phyloP scores from a whole-genome alignment of 2,113 vertebrate genomes.

The Nesogale talazaci region DNA sequence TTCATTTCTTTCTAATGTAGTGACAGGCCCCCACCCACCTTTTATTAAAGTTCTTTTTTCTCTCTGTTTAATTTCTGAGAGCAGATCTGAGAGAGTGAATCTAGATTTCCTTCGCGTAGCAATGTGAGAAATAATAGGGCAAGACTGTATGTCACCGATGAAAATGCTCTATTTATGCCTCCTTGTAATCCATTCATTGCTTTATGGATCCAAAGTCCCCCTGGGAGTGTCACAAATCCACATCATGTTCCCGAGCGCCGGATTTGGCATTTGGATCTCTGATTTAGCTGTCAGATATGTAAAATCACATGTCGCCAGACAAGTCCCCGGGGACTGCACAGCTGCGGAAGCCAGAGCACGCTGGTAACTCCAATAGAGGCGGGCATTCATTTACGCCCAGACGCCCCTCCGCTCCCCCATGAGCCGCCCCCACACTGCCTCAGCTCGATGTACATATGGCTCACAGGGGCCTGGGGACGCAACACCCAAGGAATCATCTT shows the following conservation, averaged over 20 bases:
- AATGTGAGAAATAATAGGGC: conserved; percentile 83
- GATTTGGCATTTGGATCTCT: conserved; percentile 85
- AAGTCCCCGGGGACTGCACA: conserved; percentile 81
- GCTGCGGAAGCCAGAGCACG: conserved; percentile 81
- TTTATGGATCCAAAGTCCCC: conserved; percentile 87
- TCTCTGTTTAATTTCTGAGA: conserved; percentile 70
- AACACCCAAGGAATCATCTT: neutral
- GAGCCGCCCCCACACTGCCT: conserved; percentile 15
- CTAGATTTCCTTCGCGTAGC: conserved; percentile 82
- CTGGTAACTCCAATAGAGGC: conserved; percentile 79
- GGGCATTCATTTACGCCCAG: conserved; percentile 70
- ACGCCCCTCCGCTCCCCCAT: conserved; percentile 64
- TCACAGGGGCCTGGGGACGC: neutral
- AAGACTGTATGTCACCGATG: conserved; percentile 86
- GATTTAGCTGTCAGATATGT: conserved; percentile 87
- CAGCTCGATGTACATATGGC: conserved; percentile 37
- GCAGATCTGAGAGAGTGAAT: conserved; percentile 75
- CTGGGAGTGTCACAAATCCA: conserved; percentile 86
- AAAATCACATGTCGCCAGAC: conserved; percentile 84
- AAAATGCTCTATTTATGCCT: conserved; percentile 86
- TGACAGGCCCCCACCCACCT: neutral
- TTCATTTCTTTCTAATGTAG: conserved; percentile 15
- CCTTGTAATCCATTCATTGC: conserved; percentile 86
- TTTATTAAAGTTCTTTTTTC: neutral
- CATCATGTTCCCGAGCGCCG: conserved; percentile 81